phyloP scores from a whole-genome alignment of 2,113 vertebrate genomes.

The Setophaga coronata region DNA sequence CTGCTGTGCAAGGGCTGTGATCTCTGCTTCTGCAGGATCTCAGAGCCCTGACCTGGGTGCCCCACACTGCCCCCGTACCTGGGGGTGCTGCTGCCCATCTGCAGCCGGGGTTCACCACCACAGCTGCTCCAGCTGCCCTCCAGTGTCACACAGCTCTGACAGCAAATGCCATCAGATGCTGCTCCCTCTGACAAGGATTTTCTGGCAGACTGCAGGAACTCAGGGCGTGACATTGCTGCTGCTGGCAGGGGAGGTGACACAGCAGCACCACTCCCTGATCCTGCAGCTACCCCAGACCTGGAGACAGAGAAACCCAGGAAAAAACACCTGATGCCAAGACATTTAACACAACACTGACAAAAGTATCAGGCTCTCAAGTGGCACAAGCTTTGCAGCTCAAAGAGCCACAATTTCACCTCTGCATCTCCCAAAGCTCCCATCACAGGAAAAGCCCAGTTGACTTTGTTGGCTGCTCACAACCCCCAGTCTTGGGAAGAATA shows the following conservation, averaged over 20 bases:
- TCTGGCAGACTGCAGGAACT: neutral
- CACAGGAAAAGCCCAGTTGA: neutral
- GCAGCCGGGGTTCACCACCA: rapidly evolving
- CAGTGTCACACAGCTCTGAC: neutral
- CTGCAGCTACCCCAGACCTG: rapidly evolving
- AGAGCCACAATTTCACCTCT: neutral
- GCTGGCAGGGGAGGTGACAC: neutral
- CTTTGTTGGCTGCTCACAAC: neutral
- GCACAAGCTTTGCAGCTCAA: neutral
- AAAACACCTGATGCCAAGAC: neutral
- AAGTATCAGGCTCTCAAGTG: neutral
- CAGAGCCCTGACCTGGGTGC: neutral
- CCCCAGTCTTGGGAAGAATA: neutral
- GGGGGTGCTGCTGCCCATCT: neutral
- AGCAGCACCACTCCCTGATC: neutral
- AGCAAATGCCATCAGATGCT: rapidly evolving
- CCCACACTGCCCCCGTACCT: neutral
- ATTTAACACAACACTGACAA: neutral
- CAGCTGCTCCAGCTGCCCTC: neutral
- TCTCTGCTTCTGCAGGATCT: neutral
- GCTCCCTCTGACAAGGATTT: neutral
- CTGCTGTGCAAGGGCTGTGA: neutral
- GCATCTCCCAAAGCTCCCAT: neutral
- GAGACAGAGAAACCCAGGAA: rapidly evolving
- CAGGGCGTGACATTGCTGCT: rapidly evolving